Base-by-base conservation (phyloP, 1,140 invertebrate species). In the Popillia japonica region DNA sequence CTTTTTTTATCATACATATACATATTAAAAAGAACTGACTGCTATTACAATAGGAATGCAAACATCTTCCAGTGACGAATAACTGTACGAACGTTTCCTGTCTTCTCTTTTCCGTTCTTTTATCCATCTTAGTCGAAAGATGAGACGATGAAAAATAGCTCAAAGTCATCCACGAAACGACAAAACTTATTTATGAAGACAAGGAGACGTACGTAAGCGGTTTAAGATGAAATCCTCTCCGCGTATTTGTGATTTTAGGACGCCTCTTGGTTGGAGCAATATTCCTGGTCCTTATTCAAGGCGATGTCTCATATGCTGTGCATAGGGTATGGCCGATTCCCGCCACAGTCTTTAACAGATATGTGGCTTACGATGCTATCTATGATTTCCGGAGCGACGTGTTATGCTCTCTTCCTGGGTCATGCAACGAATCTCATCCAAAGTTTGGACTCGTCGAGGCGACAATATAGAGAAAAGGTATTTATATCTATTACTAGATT, bases 291-390 rank as follows among this genome's bases (percentile, higher is more conserved):
- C 42, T 89, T 99, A 80, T 99, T 99, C 88, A 99, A 99, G 89
- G 98, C 98, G 23, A 97, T 99, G 95, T 99, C 97, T 22, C 98
- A 99, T 87, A 99, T 99, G 97, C 90, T 99, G 80, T 99, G 97
- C 89, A 99, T 99, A 86, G 98, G 98, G 83, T 98, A 98, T 86
- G 96, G 96, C 79, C 89, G 91, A 82, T 99, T 98, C 89, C 98
- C 98, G 78, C 98, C 98, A 27, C 97, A 99, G 88, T 98, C 96
- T 77, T 91, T 99, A 82, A 98, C 97, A 20, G 98, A 99, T 88
- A 98, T 99, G 94, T 99, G 98, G 98, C 91, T 99, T 11, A 99
- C 98, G 9, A 98, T 99, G 94, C 89, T 99, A 72, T 98, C 96
- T 80, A 99, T 99, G 98, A 98, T 99, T 87, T 96, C 95, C 81